Evolutionary conservation across 1,140 invertebrate species (phyloP).

Genomic region (Dendrolimus kikuchii): DNA sequence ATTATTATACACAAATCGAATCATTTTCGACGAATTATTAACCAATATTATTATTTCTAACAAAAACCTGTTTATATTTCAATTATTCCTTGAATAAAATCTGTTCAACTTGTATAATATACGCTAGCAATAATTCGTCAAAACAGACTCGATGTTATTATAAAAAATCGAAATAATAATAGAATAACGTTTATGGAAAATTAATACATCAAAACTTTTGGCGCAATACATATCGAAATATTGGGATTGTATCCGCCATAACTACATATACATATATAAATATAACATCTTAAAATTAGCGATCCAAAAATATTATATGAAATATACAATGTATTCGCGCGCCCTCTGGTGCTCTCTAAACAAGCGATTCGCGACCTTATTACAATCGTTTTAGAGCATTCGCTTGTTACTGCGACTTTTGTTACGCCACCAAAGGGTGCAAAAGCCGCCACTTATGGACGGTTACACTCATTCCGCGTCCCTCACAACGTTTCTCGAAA

Average conservation of each 20-base stretch:
- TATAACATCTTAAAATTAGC: conserved; percentile 73
- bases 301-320: conserved; percentile 71
- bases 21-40: too few species aligned
- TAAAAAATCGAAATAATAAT: conserved; percentile 36
- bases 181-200: conserved; percentile 61
- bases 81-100: too few species aligned
- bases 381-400: neutral
- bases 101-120: too few species aligned
- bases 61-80: too few species aligned
- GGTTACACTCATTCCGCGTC: conserved; percentile 64
- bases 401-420: conserved; percentile 34
- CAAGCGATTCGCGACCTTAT: conserved; percentile 34
- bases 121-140: too few species aligned
- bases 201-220: conserved; percentile 70
- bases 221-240: conserved; percentile 67
- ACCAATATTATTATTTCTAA: too few species aligned
- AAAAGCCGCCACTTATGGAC: conserved; percentile 67
- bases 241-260: conserved; percentile 61
- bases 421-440: conserved; percentile 56
- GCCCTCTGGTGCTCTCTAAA: conserved; percentile 50
- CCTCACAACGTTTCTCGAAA: conserved; percentile 33
- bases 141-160: too few species aligned
- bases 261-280: conserved; percentile 72
- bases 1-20: conserved; percentile 6
- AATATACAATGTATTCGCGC: conserved; percentile 64